These are phyloP conservation scores for Mus minutoides DNA, from an alignment of 2,797 vertebrate genomes.

Conservation along the genomic window DNA sequence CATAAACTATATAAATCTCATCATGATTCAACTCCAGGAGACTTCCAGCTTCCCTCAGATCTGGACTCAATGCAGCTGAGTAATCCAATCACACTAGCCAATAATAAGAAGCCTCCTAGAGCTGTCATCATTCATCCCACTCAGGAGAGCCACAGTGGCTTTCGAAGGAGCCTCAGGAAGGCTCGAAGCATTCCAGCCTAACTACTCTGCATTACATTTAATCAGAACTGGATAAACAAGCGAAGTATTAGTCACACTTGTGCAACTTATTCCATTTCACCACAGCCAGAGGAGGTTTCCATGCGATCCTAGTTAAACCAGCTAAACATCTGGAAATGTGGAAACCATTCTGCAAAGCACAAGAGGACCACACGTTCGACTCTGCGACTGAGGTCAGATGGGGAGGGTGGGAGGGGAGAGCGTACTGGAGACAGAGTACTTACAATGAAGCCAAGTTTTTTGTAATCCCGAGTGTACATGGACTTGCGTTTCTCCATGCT, in stretches of 20 bases:
- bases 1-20: not conserved
- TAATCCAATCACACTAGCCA: not conserved
- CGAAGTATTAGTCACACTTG: conserved; percentile 71
- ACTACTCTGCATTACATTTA: conserved; percentile 23
- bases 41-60: not conserved
- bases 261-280: conserved; percentile 66
- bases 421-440: conserved; percentile 83
- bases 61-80: not conserved
- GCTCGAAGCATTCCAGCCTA: not conserved
- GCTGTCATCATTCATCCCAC: not conserved
- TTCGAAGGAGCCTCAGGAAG: not conserved
- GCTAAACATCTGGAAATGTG: conserved; percentile 79
- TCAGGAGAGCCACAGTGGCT: not conserved
- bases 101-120: not conserved
- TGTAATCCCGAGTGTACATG: conserved; percentile 99
- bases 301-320: conserved; percentile 66
- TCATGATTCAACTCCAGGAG: not conserved
- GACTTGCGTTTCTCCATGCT: conserved; percentile 99
- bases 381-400: conserved; percentile 24
- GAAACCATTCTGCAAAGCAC: conserved; percentile 51
- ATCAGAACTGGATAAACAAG: conserved; percentile 74
- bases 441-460: conserved; percentile 98
- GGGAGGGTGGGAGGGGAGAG: not conserved
- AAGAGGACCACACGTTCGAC: conserved; percentile 71
- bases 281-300: conserved; percentile 61